These are phyloP conservation scores for Melinaea menophilus DNA, from an alignment of 2,888 invertebrate genomes.

Conservation along the genomic window DNA sequence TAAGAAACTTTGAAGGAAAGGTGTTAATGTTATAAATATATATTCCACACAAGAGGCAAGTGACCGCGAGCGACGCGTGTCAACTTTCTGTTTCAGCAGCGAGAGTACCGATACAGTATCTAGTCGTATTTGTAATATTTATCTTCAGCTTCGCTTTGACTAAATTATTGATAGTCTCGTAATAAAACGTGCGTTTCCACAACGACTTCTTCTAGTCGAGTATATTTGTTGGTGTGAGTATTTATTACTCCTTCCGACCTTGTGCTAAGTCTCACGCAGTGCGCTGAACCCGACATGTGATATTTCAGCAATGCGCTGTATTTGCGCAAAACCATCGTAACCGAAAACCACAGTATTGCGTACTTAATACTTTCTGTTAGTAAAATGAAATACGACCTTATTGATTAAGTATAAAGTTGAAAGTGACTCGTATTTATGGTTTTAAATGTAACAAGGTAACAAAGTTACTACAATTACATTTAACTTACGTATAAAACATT, in stretches of 20 bases:
- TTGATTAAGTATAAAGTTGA: neutral
- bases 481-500: too few relatives aligned
- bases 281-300: conserved; percentile 17
- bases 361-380: neutral
- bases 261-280: conserved; percentile 7
- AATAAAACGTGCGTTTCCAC: too few relatives aligned
- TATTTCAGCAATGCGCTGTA: conserved; percentile 15
- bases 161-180: too few relatives aligned
- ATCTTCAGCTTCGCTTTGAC: too few relatives aligned
- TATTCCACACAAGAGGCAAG: neutral
- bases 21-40: neutral
- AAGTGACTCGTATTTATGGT: neutral
- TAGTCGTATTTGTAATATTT: too few relatives aligned
- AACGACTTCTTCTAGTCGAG: too few relatives aligned
- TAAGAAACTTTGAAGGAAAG: neutral
- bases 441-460: too few relatives aligned
- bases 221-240: too few relatives aligned
- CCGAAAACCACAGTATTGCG: conserved; percentile 11
- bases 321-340: conserved; percentile 16
- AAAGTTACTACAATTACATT: too few relatives aligned
- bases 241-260: neutral
- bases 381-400: neutral
- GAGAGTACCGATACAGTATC: neutral
- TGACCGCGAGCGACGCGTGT: neutral
- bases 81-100: conserved; percentile 1